phyloP scores from a whole-genome alignment of 2,797 vertebrate species.

The Neosalanx taihuensis region DNA sequence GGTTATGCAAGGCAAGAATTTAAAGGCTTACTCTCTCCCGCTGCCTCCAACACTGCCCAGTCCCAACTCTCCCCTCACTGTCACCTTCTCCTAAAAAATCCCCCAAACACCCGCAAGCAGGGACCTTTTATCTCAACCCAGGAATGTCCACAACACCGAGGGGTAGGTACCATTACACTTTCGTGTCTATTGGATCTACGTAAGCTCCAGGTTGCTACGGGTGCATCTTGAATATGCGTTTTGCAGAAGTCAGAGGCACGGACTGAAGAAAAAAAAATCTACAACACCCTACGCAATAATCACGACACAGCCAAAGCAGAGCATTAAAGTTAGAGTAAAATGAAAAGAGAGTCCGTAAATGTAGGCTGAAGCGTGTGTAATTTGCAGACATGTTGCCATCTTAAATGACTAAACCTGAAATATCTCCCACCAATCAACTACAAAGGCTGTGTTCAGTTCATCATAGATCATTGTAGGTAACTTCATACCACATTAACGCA shows the following conservation, averaged over 20 bases:
- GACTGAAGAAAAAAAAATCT: constrained; percentile 32
- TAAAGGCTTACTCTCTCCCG: constrained; percentile 9
- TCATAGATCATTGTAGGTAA: too few relatives aligned
- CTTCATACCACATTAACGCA: constrained; percentile 50
- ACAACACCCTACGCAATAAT: constrained; percentile 44
- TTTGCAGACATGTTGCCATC: too few relatives aligned
- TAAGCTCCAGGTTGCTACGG: not conserved
- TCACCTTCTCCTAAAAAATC: too few relatives aligned
- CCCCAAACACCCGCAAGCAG: constrained; percentile 43
- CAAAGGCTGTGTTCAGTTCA: not conserved
- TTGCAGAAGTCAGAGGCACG: not conserved
- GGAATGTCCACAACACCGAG: constrained; percentile 60
- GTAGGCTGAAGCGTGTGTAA: too few relatives aligned
- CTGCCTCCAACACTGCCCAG: not conserved
- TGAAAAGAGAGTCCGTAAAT: too few relatives aligned
- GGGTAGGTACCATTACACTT: constrained; percentile 36
- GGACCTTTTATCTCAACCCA: constrained; percentile 53
- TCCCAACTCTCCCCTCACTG: not conserved
- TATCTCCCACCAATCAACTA: not conserved
- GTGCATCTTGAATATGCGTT: not conserved
- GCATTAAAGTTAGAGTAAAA: not conserved
- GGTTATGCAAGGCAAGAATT: constrained; percentile 42
- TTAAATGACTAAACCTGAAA: too few relatives aligned
- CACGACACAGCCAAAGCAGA: constrained; percentile 45
- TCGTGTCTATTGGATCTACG: too few relatives aligned